A percentile compares a stretch with the other conserved stretches of the same genome.
phyloP scores from a whole-genome alignment of 2,888 invertebrate genomes.

The Drosophila hamatofila region DNA sequence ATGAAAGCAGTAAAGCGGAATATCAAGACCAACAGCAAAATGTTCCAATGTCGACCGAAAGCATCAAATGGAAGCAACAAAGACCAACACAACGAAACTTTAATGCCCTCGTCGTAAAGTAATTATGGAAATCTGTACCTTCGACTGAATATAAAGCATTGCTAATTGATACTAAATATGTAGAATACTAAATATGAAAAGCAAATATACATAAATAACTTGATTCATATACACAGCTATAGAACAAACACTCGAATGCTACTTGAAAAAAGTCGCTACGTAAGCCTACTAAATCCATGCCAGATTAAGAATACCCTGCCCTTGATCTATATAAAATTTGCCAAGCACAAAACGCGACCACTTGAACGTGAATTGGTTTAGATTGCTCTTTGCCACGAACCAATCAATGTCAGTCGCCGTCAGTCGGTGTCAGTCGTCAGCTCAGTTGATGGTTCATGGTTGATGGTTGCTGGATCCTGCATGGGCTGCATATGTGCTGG shows the following conservation, averaged over 20 bases:
- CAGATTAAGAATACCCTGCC: no score
- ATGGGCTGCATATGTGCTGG: slow-evolving; percentile 29
- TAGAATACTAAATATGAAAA: not conserved
- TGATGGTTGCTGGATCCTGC: slow-evolving; percentile 49
- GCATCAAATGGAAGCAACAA: not conserved
- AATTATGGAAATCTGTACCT: not conserved
- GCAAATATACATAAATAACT: not conserved
- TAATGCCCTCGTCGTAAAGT: not conserved
- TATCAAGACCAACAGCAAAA: slow-evolving; percentile 25
- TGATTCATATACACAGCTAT: no score
- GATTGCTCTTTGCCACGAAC: slow-evolving; percentile 20
- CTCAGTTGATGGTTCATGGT: slow-evolving; percentile 44
- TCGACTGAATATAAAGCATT: no score
- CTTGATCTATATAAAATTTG: slow-evolving; percentile 44
- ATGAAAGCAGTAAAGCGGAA: slow-evolving; percentile 20
- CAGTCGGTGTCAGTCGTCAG: slow-evolving; percentile 35
- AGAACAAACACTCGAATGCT: not conserved
- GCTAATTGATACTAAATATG: not conserved
- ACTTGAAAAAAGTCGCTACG: not conserved
- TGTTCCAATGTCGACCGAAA: slow-evolving; percentile 57
- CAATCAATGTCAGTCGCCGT: slow-evolving; percentile 63
- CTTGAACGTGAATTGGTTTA: slow-evolving; percentile 9
- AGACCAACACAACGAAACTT: not conserved
- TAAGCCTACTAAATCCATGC: not conserved
- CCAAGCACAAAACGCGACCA: slow-evolving; percentile 6